These are phyloP conservation scores for Eretmocerus hayati DNA, from an alignment of 2,888 invertebrate genomes.

Conservation along the genomic window DNA sequence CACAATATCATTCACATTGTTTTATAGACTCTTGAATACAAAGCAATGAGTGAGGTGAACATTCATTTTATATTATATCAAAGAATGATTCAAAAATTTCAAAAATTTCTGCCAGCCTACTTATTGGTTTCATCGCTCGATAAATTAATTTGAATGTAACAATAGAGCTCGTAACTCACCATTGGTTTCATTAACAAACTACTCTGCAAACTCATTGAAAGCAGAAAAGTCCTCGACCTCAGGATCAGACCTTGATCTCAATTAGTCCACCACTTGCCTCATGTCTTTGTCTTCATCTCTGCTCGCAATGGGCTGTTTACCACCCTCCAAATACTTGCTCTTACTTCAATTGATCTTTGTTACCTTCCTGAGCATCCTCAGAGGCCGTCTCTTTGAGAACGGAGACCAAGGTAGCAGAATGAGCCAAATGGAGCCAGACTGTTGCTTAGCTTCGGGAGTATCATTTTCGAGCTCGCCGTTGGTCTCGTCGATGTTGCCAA, in stretches of 20 bases:
- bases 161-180: too few species aligned
- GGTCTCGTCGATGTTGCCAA: conserved; percentile 92
- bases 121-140: too few species aligned
- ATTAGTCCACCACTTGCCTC: conserved; percentile 38
- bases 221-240: conserved; percentile 89
- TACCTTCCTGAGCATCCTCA: conserved; percentile 30
- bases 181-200: conserved; percentile 53
- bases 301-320: conserved; percentile 15
- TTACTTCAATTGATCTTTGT: background rate
- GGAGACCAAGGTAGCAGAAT: conserved; percentile 64
- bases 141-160: too few species aligned
- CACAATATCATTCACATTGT: too few species aligned
- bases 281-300: conserved; percentile 28
- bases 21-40: too few species aligned
- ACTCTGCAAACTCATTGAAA: conserved; percentile 87
- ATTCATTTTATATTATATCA: too few species aligned
- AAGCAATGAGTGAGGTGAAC: too few species aligned
- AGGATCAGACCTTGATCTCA: conserved; percentile 54
- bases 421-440: conserved; percentile 80
- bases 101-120: too few species aligned
- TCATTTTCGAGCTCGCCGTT: conserved; percentile 84
- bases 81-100: too few species aligned
- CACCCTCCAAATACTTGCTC: conserved; percentile 4
- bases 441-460: conserved; percentile 75
- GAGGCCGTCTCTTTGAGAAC: conserved; percentile 74